Conservation (phyloP, 1,140 invertebrate species). For the Tetragnatha versicolor region DNA sequence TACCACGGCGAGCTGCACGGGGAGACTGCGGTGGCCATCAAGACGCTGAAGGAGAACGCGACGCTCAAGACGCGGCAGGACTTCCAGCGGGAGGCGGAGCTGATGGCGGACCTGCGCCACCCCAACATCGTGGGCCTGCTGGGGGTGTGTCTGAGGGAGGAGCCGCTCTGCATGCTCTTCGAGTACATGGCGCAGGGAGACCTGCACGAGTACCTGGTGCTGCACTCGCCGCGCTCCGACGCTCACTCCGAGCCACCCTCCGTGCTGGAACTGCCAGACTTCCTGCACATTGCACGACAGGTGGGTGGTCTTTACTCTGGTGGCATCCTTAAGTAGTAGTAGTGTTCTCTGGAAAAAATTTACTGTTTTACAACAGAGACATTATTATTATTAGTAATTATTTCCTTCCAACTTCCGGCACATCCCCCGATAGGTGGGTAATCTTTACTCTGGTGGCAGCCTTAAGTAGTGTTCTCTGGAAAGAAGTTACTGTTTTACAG, state of each 20-base stretch:
- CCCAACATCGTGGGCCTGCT: conserved; percentile 95
- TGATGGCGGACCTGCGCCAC: conserved; percentile 93
- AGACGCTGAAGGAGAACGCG: conserved; percentile 93
- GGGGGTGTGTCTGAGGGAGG: conserved; percentile 88
- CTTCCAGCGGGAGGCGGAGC: conserved; percentile 85
- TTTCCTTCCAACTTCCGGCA: too few species aligned
- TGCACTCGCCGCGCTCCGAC: conserved; percentile 81
- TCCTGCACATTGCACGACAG: conserved; percentile 85
- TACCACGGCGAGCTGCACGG: conserved; percentile 76
- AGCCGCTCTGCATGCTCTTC: conserved; percentile 94
- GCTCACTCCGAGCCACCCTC: conserved; percentile 60
- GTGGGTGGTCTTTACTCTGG: too few species aligned
- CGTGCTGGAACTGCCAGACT: conserved; percentile 77
- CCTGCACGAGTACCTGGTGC: conserved; percentile 91
- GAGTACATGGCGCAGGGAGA: conserved; percentile 95
- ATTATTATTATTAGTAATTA: too few species aligned
- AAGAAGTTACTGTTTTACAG: too few species aligned
- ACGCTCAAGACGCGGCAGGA: conserved; percentile 90
- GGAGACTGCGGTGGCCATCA: conserved; percentile 81
- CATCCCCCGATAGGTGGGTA: too few species aligned
- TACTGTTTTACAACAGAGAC: too few species aligned
- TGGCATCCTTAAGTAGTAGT: too few species aligned
- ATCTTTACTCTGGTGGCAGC: too few species aligned
- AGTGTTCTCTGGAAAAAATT: too few species aligned
- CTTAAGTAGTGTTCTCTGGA: too few species aligned